Percentiles rank a stretch among this genome's conserved stretches.
Conservation (phyloP, 1,140 invertebrate genomes). For the Drosophila murphyi region DNA sequence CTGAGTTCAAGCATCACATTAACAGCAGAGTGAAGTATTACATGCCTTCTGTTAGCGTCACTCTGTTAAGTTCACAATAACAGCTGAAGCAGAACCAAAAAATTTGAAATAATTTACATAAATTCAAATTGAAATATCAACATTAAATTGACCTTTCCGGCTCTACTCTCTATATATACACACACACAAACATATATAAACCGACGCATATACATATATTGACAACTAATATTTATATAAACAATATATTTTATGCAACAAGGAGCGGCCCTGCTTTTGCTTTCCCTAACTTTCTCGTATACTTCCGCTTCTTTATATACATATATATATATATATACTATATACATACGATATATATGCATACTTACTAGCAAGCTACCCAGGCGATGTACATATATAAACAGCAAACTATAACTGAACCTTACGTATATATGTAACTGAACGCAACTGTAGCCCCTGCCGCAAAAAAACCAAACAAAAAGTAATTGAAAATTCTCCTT, state of each 20-base stretch:
- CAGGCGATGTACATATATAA: slow-evolving; percentile 79
- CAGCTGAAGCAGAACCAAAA: background rate
- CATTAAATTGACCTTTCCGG: background rate
- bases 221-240: slow-evolving; percentile 35
- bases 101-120: background rate
- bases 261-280: slow-evolving; percentile 27
- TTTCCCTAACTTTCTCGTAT: slow-evolving; percentile 31
- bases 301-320: slow-evolving; percentile 41
- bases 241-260: slow-evolving; percentile 39
- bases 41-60: background rate
- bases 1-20: background rate
- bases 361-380: slow-evolving; percentile 80
- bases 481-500: slow-evolving; percentile 17
- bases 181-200: slow-evolving; percentile 7
- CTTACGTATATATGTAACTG: slow-evolving; percentile 65
- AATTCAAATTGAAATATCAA: too few species aligned
- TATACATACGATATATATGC: slow-evolving; percentile 33
- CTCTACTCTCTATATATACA: slow-evolving; percentile 27
- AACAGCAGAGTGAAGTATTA: background rate
- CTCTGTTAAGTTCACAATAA: slow-evolving; percentile 4
- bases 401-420: slow-evolving; percentile 64
- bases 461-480: slow-evolving; percentile 27
- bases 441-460: slow-evolving; percentile 81
- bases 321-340: slow-evolving; percentile 24
- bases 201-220: slow-evolving; percentile 33